Conservation (phyloP, 2,113 vertebrate genomes). For the Phrynosoma platyrhinos region DNA sequence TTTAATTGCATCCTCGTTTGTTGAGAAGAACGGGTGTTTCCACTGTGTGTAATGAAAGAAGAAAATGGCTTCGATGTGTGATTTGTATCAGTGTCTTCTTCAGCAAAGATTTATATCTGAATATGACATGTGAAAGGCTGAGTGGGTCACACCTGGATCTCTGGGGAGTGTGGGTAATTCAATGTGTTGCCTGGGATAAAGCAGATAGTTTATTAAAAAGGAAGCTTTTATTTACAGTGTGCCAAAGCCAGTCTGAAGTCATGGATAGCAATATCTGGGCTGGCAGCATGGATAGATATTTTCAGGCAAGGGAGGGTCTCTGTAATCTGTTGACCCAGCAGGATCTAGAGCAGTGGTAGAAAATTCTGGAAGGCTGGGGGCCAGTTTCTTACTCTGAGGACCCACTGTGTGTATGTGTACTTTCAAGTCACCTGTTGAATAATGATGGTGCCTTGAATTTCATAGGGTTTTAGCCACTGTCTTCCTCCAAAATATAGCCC, state of each 20-base stretch:
- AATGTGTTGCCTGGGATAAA: not conserved
- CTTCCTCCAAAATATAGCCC: too few relatives aligned
- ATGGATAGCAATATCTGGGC: not conserved
- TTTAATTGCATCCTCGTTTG: not conserved
- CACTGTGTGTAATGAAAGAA: not conserved
- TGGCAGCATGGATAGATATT: not conserved
- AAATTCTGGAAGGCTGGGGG: not conserved
- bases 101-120: not conserved
- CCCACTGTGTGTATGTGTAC: too few relatives aligned
- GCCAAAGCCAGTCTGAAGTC: not conserved
- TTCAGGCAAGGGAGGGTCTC: not conserved
- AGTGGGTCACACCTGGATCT: not conserved
- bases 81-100: not conserved
- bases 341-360: not conserved
- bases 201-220: not conserved
- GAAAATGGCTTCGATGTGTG: not conserved
- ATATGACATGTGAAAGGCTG: not conserved
- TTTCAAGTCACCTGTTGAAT: too few relatives aligned
- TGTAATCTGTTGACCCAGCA: not conserved
- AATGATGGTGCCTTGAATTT: too few relatives aligned
- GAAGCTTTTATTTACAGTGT: not conserved
- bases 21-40: fast-evolving
- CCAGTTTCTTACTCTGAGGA: too few relatives aligned
- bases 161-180: not conserved
- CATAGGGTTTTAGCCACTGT: too few relatives aligned